Evolutionary conservation across 2,888 invertebrate species (phyloP), one percentile per base, ranked within the genome.

Genomic region (Salticus scenicus): DNA sequence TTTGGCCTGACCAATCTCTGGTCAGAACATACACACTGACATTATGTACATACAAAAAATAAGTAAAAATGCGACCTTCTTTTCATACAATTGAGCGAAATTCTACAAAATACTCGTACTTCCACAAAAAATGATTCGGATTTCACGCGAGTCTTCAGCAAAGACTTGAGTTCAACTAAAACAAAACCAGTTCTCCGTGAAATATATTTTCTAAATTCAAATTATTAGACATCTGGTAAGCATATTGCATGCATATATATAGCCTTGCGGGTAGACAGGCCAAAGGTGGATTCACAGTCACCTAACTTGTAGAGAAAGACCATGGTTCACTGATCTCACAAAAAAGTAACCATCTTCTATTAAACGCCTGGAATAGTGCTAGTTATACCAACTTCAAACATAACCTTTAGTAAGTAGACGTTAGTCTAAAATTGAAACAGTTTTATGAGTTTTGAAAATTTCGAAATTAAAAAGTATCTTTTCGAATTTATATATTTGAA

Each of bases 61-160:
- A 84, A 84, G 83, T 84, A 84, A 84, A 84, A 84, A 84, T 84
- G 83, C 73, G 77, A 84, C 83, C 76, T 69, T 84, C 83, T 78
- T 78, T 84, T 84, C 83, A 77, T 84, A 84, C 83, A 84, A 73
- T 84, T 84, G 83, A 84, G 83, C 83, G 83, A 84, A 84, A 78
- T 84, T 84, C 83, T 84, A 84, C 77, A 84, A 84, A 84, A 84
- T 84, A 84, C 83, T 84, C 77, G 77, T 84, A 77, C 76, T 14
- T 67, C 71, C 77, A 73, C 83, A 70, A 70, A 70, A n/a, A 70
- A 70, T 70, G 70, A 70, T 75, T 75, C 63, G 81, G 81, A 70
- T 70, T 57, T 70, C 70, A 70, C 69, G 75, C 73, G 83, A 77
- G 77, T 77, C 27, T 69, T 63, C 67, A 71, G 75, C 67, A 63